These are phyloP conservation scores for Chrysogorgia sp. DNA, from an alignment of 92 coral and sea anemone species.

Conservation along the genomic window DNA sequence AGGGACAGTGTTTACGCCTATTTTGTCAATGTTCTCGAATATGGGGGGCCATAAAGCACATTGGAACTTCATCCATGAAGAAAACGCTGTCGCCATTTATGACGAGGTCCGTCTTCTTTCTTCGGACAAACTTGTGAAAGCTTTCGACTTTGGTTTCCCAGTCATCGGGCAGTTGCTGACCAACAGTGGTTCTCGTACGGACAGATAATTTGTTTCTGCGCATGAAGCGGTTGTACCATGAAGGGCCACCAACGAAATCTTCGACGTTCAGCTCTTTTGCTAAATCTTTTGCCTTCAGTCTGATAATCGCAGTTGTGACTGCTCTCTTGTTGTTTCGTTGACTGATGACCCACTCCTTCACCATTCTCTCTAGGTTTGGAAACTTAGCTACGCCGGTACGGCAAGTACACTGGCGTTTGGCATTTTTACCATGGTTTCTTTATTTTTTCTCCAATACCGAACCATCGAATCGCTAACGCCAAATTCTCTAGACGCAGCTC, in stretches of 20 bases:
- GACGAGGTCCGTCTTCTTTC: too few relatives aligned
- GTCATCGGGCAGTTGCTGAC: slow-evolving; percentile 65
- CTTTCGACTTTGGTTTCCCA: too few relatives aligned
- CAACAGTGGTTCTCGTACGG: slow-evolving; percentile 56
- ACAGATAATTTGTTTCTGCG: slow-evolving; percentile 49
- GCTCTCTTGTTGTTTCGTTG: slow-evolving; percentile 46
- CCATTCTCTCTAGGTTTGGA: slow-evolving; percentile 51
- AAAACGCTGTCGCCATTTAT: too few relatives aligned
- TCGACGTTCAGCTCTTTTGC: too few relatives aligned
- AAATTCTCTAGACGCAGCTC: slow-evolving; percentile 63
- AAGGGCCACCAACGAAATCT: slow-evolving; percentile 43
- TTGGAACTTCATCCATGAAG: too few relatives aligned
- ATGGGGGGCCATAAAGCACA: too few relatives aligned
- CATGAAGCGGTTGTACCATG: slow-evolving; percentile 62
- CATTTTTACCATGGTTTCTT: slow-evolving; percentile 42
- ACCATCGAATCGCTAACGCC: slow-evolving; percentile 49
- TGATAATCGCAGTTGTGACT: slow-evolving; percentile 51
- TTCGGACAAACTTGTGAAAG: too few relatives aligned
- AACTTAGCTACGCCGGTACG: slow-evolving; percentile 50
- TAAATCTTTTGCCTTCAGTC: slow-evolving; percentile 32
- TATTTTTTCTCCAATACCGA: slow-evolving; percentile 58
- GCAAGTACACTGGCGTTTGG: slow-evolving; percentile 57
- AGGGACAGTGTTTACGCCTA: slow-evolving; percentile 40
- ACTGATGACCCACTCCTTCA: slow-evolving; percentile 57
- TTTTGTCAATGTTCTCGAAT: too few relatives aligned